Evolutionary conservation across 2,113 vertebrate species (phyloP).

Genomic region (Odontesthes bonariensis): DNA sequence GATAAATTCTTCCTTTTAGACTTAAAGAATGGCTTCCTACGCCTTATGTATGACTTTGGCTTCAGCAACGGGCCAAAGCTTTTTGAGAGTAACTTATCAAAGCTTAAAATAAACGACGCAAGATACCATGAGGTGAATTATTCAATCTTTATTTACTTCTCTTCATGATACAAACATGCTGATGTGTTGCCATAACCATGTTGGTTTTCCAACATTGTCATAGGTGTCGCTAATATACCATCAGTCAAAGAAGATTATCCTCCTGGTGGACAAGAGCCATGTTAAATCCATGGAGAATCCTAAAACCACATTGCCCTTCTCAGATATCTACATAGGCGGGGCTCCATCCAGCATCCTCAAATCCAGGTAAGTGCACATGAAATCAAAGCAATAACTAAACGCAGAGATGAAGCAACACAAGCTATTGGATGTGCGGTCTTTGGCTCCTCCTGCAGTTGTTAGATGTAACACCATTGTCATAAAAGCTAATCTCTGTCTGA

Average conservation of each 20-base stretch:
- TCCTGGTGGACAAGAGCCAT: conserved; percentile 93
- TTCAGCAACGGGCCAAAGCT: conserved; percentile 88
- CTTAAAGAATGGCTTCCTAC: conserved; percentile 89
- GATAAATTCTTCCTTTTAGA: conserved; percentile 93
- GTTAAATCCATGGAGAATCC: conserved; percentile 94
- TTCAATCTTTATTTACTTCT: neutral
- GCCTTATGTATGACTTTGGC: conserved; percentile 93
- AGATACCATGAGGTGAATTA: conserved; percentile 93
- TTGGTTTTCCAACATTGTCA: conserved; percentile 30
- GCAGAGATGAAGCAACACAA: neutral
- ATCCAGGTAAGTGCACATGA: conserved; percentile 82
- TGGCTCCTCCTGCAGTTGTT: too few species aligned
- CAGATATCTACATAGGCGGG: conserved; percentile 95
- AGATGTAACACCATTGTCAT: too few species aligned
- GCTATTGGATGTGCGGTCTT: too few species aligned
- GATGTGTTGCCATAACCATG: conserved; percentile 1
- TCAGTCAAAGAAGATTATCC: conserved; percentile 96
- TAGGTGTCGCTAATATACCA: conserved; percentile 98
- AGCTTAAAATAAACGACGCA: conserved; percentile 93
- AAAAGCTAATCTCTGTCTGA: too few species aligned
- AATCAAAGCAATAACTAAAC: neutral
- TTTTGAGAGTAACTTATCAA: conserved; percentile 88
- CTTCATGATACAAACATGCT: neutral
- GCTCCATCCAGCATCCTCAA: conserved; percentile 87
- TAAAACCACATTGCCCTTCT: conserved; percentile 91